phyloP scores from a whole-genome alignment of 2,888 invertebrate genomes.

The Willowsia nigromaculata region DNA sequence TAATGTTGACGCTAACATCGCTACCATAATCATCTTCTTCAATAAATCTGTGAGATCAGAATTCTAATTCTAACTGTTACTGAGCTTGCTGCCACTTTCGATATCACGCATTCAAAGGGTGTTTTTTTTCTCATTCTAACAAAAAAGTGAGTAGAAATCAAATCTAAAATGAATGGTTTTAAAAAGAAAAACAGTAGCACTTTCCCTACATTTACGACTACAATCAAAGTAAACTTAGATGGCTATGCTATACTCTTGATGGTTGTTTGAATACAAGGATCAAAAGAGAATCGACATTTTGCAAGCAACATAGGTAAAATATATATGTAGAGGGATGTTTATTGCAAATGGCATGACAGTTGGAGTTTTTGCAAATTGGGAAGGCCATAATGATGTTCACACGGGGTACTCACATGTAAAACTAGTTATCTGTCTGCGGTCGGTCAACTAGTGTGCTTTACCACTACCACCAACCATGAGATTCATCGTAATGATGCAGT shows the following conservation, averaged over 20 bases:
- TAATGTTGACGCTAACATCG: neutral
- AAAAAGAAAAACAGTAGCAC: neutral
- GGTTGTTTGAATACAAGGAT: constrained; percentile 18
- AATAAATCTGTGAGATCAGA: no score
- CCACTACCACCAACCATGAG: neutral
- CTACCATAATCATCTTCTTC: neutral
- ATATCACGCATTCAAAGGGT: no score
- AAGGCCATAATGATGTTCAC: neutral
- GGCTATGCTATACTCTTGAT: neutral
- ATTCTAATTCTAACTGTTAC: neutral
- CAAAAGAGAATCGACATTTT: neutral
- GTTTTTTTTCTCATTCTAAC: no score
- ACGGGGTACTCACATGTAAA: neutral
- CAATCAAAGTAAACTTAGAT: neutral
- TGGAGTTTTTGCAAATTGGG: neutral
- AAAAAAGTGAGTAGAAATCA: neutral
- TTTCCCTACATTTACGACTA: neutral
- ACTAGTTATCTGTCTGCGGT: neutral
- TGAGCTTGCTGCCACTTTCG: neutral
- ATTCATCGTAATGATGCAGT: neutral
- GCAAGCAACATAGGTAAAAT: no score
- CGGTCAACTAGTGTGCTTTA: neutral
- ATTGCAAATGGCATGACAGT: neutral
- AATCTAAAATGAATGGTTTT: neutral
- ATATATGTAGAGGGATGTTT: neutral